Evolutionary conservation across 2,797 vertebrate genomes (phyloP), one percentile per base, ranked within the genome.

Genomic region (Scleropages formosus): DNA sequence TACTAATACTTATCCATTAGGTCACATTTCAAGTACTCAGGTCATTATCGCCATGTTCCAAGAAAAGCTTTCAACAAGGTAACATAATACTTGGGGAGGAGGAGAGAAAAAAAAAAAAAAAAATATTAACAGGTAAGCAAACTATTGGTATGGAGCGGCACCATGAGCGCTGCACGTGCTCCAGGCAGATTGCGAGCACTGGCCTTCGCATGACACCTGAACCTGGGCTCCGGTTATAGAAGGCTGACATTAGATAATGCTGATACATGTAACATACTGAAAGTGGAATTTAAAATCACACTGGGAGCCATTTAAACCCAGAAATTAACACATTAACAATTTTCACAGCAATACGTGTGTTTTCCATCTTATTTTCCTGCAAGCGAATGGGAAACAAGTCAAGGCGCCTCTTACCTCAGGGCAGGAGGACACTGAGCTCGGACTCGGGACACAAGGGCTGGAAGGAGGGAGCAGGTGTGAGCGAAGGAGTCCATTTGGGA

Each of bases 401-500:
- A 18, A 16, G n/a, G 39, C 18, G 31, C 46, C 10, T 53, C 92
- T 93, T 81, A 98, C 96, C 94, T 97, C 95, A 0, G 94, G 91
- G 87, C 95, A 97, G 78, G 95, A 83, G 26, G 93, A 90, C 78
- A 90, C 87, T 44, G 93, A 86, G 82, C 88, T 91, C 82, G 89
- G 87, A 85, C 90, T 85, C 66, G 90, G 87, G 0, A 92, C 85
- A 82, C 86, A 89, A 59, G 92, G 10, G 47, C 93, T 90, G 87
- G 93, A 87, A n/a, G 87, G 92, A 85, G 76, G 82, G 70, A 88
- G 86, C 85, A 92, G 88, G 72, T 91, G 95, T 0, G 96, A 92
- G 62, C 92, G 94, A 87, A 95, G 96, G 82, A 93, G 83, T 15
- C 93, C 90, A 0, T 92, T 87, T 0, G 95, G 92, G 84, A 94